Base-by-base conservation (phyloP, 2,113 vertebrate genomes). In the Trematocara macrostoma region DNA sequence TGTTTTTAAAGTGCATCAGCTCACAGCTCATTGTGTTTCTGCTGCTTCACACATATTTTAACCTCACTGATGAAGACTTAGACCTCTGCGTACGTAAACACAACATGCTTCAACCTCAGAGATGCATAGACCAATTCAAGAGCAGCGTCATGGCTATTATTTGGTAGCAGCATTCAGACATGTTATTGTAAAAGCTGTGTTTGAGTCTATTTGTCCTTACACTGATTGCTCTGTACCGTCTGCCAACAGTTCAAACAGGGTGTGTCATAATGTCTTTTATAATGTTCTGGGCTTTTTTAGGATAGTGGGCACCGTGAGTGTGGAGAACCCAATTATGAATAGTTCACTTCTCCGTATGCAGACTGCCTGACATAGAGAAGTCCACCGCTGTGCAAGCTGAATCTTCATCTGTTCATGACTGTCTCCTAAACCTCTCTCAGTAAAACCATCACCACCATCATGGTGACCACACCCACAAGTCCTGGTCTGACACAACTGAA, bases 11-110 rank as follows among this genome's bases (percentile, higher is more conserved):
- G 49, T 51, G 47, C 49, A 18, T 51, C 47, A 18, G 8, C 47
- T 51, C 47, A 51, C 47, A 51, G 47, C 47, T 51, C 47, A 51
- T 51, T 51, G 49, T n/a, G 49, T 51, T 51, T 51, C 49, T 51
- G 49, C 18, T 0, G 16, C 16, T 51, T 51, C 8, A 51, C 0
- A 51, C 47, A 51, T 51, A 51, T 51, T 51, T n/a, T 51, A 51
- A 3, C 16, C 49, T 51, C 49, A 51, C 49, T n/a, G 49, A 51
- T 18, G 49, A 51, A 51, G 8, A 51, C 49, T 51, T 51, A 51
- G 49, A 18, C 0, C 49, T 51, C 49, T 51, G 16, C 1, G 0
- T 51, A 51, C 2, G 1, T 2, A 0, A 51, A 51, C 4, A 2
- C 49, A 51, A 51, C 49, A n/a, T 51, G 49, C 49, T 51, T 51